Percentiles rank a stretch among this genome's conserved stretches.
Conservation (phyloP, 2,797 vertebrate species). For the Florisuga fusca region DNA sequence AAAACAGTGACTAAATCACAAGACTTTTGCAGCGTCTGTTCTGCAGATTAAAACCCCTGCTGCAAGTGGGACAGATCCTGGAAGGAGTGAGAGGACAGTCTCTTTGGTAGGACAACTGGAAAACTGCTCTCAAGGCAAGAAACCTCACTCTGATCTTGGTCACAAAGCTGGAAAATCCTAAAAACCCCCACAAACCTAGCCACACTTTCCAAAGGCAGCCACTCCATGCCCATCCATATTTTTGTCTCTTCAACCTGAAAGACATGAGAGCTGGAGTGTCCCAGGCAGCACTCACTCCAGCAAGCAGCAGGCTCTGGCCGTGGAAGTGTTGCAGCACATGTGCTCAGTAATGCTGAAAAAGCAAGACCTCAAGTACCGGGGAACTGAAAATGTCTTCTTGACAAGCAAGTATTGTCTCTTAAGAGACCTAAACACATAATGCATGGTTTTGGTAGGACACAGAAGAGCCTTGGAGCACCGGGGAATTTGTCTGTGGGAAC, state of each 20-base stretch:
- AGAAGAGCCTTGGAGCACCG: neutral
- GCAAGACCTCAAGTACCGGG: no score
- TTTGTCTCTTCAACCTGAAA: neutral
- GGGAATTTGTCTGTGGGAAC: neutral
- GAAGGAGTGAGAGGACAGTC: neutral
- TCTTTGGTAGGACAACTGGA: neutral
- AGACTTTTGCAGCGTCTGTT: accelerated
- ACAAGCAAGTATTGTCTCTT: neutral
- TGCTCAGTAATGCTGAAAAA: neutral
- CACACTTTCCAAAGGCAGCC: neutral
- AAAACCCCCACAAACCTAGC: neutral
- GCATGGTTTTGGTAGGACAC: accelerated
- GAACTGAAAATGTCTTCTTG: neutral
- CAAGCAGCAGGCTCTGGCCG: neutral
- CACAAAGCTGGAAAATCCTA: neutral
- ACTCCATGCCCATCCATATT: neutral
- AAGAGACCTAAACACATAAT: neutral
- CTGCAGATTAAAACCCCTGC: accelerated
- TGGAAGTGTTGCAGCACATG: no score
- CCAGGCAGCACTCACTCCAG: neutral
- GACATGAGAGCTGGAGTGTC: neutral
- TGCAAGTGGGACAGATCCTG: neutral
- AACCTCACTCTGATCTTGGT: neutral
- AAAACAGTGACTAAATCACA: neutral
- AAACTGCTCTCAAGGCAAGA: neutral